These are phyloP conservation scores for Sesamia inferens DNA, from an alignment of 2,888 invertebrate species.

Conservation along the genomic window DNA sequence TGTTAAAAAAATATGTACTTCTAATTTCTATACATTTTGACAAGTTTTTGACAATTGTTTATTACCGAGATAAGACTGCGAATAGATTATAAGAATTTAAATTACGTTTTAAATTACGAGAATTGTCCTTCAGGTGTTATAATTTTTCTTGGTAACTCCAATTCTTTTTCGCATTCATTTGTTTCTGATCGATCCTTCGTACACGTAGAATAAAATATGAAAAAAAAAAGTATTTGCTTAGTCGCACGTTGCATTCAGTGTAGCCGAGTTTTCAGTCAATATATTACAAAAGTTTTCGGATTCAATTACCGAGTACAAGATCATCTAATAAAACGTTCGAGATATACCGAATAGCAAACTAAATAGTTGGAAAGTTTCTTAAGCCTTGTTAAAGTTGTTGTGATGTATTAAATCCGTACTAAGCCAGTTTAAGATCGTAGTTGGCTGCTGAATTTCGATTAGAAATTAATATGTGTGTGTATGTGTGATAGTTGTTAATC, in stretches of 20 bases:
- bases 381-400: conserved; percentile 57
- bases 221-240: background rate
- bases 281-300: conserved; percentile 53
- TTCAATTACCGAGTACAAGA: conserved; percentile 43
- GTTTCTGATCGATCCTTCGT: background rate
- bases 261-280: conserved; percentile 16
- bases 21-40: no score
- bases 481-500: conserved; percentile 32
- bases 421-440: conserved; percentile 43
- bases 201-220: background rate
- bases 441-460: conserved; percentile 47
- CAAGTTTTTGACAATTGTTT: no score
- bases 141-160: background rate
- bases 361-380: conserved; percentile 58
- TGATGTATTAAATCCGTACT: conserved; percentile 54
- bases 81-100: no score
- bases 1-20: no score
- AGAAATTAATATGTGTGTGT: conserved; percentile 51
- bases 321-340: conserved; percentile 55
- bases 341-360: conserved; percentile 49
- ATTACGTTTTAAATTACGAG: no score
- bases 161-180: background rate
- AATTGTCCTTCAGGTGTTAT: no score
- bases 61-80: no score
- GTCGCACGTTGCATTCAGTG: conserved; percentile 16